Conservation (phyloP, 2,113 vertebrate species). For the Reinhardtius hippoglossoides region DNA sequence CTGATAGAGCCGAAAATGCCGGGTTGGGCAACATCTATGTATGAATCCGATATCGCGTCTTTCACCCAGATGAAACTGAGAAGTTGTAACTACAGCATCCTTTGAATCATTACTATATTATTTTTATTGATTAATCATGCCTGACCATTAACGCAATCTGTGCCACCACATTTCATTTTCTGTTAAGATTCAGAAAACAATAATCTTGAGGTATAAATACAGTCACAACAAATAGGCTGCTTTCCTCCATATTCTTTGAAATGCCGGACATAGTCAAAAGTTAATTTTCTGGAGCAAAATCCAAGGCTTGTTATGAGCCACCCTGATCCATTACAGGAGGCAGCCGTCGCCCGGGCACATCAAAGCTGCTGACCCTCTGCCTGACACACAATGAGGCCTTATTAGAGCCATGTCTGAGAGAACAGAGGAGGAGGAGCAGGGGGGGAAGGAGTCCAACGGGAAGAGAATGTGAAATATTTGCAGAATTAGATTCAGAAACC, state of each 20-base stretch:
- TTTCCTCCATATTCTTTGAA: background rate
- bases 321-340: slow-evolving; percentile 57
- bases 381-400: slow-evolving; percentile 65
- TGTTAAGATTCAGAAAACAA: background rate
- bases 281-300: background rate
- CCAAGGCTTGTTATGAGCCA: background rate
- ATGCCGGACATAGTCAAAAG: background rate
- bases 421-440: slow-evolving; percentile 48
- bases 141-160: too few relatives aligned
- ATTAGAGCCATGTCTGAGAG: slow-evolving; percentile 54
- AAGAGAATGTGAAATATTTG: slow-evolving; percentile 74
- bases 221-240: too few relatives aligned
- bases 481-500: slow-evolving; percentile 34
- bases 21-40: too few relatives aligned
- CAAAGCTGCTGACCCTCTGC: slow-evolving; percentile 63
- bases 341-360: slow-evolving; percentile 49
- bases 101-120: too few relatives aligned
- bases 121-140: too few relatives aligned
- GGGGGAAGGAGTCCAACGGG: slow-evolving; percentile 51
- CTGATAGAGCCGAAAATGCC: too few relatives aligned
- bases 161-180: background rate
- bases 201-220: background rate
- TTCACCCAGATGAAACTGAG: too few relatives aligned
- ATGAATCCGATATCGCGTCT: too few relatives aligned
- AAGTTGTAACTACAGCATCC: too few relatives aligned